Evolutionary conservation across 2,888 invertebrate genomes (phyloP), one percentile per base, ranked within the genome.

Genomic region (Harpagoxenus sublaevis): DNA sequence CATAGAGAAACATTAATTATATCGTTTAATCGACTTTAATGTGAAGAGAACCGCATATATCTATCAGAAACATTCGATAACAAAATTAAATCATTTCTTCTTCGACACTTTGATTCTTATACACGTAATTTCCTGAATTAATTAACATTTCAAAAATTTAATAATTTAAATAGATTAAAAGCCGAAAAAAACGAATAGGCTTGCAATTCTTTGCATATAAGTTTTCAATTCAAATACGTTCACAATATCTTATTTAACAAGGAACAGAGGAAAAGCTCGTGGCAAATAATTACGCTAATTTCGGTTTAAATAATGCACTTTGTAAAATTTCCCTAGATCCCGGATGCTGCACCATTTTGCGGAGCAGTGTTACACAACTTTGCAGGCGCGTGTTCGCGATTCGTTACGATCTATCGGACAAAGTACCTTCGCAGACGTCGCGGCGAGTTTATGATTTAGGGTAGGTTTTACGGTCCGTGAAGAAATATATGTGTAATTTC

Each of bases 401-500:
- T 55, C 18, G 78, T 57, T 68, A 68, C 45, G 45, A 31, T 68
- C 57, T n/a, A 78, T 68, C 57, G 55, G 48, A 63, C 62, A 75
- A 68, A 68, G 57, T 68, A 68, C 23, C 31, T 31, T 57, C 45
- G 28, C 68, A 68, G 57, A 78, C 45, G 55, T 78, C 55, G 57
- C 45, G 57, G 31, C 12, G 78, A 79, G 78, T 57, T 79, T 68
- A 79, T 79, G 68, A 79, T 79, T 79, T 79, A 79, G 45, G 23
- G 10, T n/a, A 68, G 55, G 68, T 68, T 79, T 68, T 79, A 79
- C 35, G 68, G 45, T 10, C 42, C 10, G 42, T 18, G 45, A 79
- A 79, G 57, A 79, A 57, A 79, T 68, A 68, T 79, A 68, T 68
- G 78, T 79, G 68, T 79, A 77, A 57, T 79, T 68, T 68, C 53